Evolutionary conservation across 1,140 invertebrate species (phyloP).

Genomic region (Pseudomyrmex gracilis): DNA sequence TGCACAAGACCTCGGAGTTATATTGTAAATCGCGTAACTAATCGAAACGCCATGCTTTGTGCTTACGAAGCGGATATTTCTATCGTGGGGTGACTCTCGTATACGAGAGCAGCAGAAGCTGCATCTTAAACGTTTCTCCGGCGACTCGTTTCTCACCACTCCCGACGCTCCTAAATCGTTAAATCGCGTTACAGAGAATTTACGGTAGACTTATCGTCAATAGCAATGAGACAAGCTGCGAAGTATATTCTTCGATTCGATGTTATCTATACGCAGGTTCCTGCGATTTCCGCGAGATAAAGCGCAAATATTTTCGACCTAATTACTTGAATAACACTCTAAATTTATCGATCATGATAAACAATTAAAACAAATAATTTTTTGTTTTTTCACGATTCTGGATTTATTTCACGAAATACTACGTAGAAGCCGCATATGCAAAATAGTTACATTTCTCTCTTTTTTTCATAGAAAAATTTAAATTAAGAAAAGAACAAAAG

Average conservation of each 20-base stretch:
- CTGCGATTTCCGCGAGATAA: constrained; percentile 24
- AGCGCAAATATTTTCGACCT: constrained; percentile 24
- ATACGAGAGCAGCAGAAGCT: background rate
- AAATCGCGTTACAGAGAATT: constrained; percentile 50
- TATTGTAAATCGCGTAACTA: background rate
- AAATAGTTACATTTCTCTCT: too few species aligned
- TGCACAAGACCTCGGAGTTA: background rate
- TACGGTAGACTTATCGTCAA: constrained; percentile 39
- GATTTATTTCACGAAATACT: background rate
- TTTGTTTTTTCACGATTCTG: background rate
- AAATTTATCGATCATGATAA: constrained; percentile 22
- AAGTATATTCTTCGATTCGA: constrained; percentile 26
- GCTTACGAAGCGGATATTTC: background rate
- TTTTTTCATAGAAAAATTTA: background rate
- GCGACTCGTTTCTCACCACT: background rate
- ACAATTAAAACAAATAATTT: background rate
- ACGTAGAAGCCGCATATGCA: too few species aligned
- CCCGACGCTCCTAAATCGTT: constrained; percentile 8
- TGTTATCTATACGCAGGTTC: background rate
- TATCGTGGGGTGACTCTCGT: constrained; percentile 9
- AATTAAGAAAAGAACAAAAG: background rate
- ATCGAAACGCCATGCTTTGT: background rate
- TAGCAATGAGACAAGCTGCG: constrained; percentile 33
- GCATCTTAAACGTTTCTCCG: constrained; percentile 20
- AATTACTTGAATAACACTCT: constrained; percentile 19